phyloP scores from a whole-genome alignment of 2,888 invertebrate species.

The Campoplex capitator region DNA sequence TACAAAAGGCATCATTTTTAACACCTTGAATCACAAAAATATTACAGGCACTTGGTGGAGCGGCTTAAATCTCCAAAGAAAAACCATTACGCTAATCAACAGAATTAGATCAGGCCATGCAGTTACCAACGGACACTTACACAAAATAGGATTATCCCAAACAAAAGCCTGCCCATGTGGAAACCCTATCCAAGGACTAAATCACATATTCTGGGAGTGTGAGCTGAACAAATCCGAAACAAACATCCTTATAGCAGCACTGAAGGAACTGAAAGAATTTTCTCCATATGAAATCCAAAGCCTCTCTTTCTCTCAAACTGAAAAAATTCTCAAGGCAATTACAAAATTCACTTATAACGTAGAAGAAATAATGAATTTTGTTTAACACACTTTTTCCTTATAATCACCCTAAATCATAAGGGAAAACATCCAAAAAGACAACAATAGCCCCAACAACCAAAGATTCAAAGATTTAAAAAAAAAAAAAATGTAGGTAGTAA shows the following conservation, averaged over 20 bases:
- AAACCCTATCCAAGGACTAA: not conserved
- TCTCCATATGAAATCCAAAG: not conserved
- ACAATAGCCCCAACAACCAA: not conserved
- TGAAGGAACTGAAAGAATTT: not conserved
- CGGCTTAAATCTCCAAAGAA: not conserved
- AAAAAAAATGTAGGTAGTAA: too few relatives aligned
- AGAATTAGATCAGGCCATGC: constrained; percentile 32
- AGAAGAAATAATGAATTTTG: not conserved
- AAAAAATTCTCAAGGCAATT: not conserved
- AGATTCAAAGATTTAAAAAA: too few relatives aligned
- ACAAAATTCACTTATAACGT: not conserved
- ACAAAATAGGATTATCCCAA: not conserved
- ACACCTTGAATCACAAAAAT: not conserved
- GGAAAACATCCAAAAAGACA: not conserved
- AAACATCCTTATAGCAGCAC: not conserved
- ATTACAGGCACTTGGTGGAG: not conserved
- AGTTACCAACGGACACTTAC: constrained; percentile 3
- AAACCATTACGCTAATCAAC: constrained; percentile 6
- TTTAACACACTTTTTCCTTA: not conserved
- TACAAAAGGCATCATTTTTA: not conserved
- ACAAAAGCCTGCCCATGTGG: constrained; percentile 15
- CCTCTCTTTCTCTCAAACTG: constrained; percentile 1
- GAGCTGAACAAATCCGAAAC: not conserved
- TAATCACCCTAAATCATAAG: not conserved
- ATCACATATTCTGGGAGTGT: constrained; percentile 36